phyloP scores from a whole-genome alignment of 1,140 invertebrate species.

The Mya arenaria region DNA sequence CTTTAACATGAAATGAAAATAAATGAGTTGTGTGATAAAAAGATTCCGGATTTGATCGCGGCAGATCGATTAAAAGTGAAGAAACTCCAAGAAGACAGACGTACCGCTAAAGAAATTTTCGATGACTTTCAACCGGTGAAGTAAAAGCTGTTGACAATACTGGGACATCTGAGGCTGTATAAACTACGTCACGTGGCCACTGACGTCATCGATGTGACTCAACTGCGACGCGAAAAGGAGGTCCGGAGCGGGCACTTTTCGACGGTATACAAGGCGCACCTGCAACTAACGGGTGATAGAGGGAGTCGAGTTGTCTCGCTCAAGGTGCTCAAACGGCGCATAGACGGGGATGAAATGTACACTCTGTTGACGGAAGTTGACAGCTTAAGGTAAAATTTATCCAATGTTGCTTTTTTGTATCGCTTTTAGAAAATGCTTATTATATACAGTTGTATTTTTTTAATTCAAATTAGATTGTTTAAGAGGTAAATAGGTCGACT shows the following conservation, averaged over 20 bases:
- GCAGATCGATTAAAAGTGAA: constrained; percentile 54
- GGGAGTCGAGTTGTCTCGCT: constrained; percentile 43
- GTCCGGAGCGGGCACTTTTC: constrained; percentile 58
- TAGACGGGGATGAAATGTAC: constrained; percentile 32
- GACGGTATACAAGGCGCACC: constrained; percentile 38
- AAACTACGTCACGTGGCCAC: constrained; percentile 50
- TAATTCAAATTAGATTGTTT: no score
- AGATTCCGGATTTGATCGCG: constrained; percentile 60
- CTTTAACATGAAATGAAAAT: constrained; percentile 52
- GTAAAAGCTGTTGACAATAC: constrained; percentile 31
- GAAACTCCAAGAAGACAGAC: constrained; percentile 52
- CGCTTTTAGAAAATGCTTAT: no score
- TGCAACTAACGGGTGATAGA: constrained; percentile 8
- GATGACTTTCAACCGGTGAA: constrained; percentile 52
- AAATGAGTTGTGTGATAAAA: constrained; percentile 52
- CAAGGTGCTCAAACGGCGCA: constrained; percentile 42
- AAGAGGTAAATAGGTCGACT: no score
- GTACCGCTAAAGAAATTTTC: constrained; percentile 47
- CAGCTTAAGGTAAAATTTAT: constrained; percentile 45
- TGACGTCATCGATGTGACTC: constrained; percentile 8
- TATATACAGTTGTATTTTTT: no score
- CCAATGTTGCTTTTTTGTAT: no score
- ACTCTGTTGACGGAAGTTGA: constrained; percentile 55
- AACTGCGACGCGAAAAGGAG: constrained; percentile 16
- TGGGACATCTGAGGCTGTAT: constrained; percentile 43